Percentiles rank a stretch among this genome's conserved stretches.
Evolutionary conservation across 37 sponge, comb jelly and placozoan genomes (phyloP).

Genomic region (Halisarca cf. caerulea): DNA sequence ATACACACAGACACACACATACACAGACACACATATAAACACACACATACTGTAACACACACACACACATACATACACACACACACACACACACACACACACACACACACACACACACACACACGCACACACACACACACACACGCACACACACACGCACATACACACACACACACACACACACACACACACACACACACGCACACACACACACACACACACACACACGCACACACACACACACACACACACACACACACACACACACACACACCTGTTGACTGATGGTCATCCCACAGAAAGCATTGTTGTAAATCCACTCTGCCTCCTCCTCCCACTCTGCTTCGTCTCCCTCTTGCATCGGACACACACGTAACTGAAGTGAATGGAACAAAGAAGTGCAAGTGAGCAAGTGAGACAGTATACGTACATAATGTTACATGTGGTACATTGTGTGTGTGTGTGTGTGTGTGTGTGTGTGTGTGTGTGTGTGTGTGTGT

Average conservation of each 20-base stretch:
- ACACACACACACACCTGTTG: slow-evolving; percentile 67
- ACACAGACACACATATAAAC: too few species aligned
- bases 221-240: background rate
- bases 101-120: too few species aligned
- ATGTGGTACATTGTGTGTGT: background rate
- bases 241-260: background rate
- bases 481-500: too few species aligned
- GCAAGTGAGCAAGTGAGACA: too few species aligned
- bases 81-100: too few species aligned
- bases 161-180: background rate
- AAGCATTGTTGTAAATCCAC: slow-evolving; percentile 89
- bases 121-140: background rate
- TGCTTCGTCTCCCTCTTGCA: slow-evolving; percentile 61
- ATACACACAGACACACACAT: too few species aligned
- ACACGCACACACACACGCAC: slow-evolving; percentile 9
- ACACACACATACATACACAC: too few species aligned
- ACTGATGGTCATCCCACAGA: slow-evolving; percentile 70
- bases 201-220: too few species aligned
- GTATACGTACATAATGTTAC: too few species aligned
- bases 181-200: too few species aligned
- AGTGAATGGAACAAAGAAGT: background rate
- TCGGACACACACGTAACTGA: slow-evolving; percentile 66
- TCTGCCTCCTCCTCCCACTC: slow-evolving; percentile 92
- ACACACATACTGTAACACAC: too few species aligned
- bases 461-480: background rate